Evolutionary conservation across 1,140 invertebrate genomes (phyloP).

Genomic region (Oedothorax gibbosus): DNA sequence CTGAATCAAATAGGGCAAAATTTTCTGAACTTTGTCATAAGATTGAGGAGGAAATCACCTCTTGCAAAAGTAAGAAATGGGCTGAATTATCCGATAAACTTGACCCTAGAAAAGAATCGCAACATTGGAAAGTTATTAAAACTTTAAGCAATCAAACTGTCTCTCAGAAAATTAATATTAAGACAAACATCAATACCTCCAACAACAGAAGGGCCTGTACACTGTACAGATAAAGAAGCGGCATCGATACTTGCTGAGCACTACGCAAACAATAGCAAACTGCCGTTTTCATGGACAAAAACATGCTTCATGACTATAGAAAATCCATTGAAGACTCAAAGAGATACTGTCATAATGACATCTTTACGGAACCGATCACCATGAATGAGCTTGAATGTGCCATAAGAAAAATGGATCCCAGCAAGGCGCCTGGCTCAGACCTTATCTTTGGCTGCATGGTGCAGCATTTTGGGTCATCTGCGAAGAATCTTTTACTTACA

Average conservation of each 20-base stretch:
- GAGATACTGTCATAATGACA: not conserved
- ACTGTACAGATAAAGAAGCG: not conserved
- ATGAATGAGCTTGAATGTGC: not conserved
- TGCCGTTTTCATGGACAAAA: not conserved
- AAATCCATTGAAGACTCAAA: not conserved
- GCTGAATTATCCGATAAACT: not conserved
- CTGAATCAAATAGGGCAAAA: not conserved
- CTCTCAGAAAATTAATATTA: not conserved
- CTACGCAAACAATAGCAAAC: not conserved
- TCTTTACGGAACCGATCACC: not conserved
- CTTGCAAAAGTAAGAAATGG: not conserved
- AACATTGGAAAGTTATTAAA: constrained; percentile 8
- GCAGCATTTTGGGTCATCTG: too few relatives aligned
- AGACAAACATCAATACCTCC: not conserved
- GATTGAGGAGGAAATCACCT: not conserved
- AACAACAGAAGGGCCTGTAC: not conserved
- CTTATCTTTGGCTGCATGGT: not conserved
- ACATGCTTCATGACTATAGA: not conserved
- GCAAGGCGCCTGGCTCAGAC: not conserved
- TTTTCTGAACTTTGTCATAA: not conserved
- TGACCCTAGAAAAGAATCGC: not conserved
- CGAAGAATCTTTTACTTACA: not conserved
- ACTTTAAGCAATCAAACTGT: not conserved
- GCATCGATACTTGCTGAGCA: not conserved
- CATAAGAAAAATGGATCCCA: not conserved